These are phyloP conservation scores for Sparidentex hasta DNA, from an alignment of 2,797 vertebrate genomes.

Conservation along the genomic window DNA sequence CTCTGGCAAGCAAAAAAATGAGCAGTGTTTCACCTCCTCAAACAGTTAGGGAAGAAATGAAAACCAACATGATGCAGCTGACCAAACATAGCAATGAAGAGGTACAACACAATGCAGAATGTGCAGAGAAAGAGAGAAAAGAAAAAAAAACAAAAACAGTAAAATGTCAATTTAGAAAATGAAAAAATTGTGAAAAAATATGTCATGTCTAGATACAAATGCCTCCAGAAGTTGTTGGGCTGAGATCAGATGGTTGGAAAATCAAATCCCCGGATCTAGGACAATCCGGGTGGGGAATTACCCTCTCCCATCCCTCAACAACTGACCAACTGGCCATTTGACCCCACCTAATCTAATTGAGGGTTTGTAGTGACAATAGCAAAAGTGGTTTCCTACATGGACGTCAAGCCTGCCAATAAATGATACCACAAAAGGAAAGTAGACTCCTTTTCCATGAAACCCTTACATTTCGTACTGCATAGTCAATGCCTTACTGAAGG, in stretches of 20 bases:
- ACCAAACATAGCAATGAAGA: constrained; percentile 41
- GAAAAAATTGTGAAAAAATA: background rate
- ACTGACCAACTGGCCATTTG: constrained; percentile 54
- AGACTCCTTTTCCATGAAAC: background rate
- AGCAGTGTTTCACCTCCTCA: constrained; percentile 21
- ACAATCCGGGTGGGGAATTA: constrained; percentile 24
- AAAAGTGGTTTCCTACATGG: constrained; percentile 11
- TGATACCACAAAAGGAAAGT: constrained; percentile 2
- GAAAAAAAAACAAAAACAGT: background rate
- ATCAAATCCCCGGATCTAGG: constrained; percentile 27
- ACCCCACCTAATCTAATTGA: constrained; percentile 27
- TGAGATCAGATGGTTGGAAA: constrained; percentile 19
- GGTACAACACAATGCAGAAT: background rate
- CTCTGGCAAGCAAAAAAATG: constrained; percentile 55
- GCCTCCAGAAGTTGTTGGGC: constrained; percentile 1
- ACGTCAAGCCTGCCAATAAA: constrained; percentile 2
- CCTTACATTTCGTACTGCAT: background rate
- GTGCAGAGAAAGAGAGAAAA: too few species aligned
- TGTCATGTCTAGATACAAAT: background rate
- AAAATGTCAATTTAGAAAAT: constrained; percentile 3
- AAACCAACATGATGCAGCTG: constrained; percentile 39
- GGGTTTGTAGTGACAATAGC: constrained; percentile 14
- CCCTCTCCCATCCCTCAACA: constrained; percentile 35
- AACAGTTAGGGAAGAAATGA: constrained; percentile 42
- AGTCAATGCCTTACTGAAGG: background rate